Conservation (phyloP, 2,113 vertebrate genomes). For the Myotis davidii region DNA sequence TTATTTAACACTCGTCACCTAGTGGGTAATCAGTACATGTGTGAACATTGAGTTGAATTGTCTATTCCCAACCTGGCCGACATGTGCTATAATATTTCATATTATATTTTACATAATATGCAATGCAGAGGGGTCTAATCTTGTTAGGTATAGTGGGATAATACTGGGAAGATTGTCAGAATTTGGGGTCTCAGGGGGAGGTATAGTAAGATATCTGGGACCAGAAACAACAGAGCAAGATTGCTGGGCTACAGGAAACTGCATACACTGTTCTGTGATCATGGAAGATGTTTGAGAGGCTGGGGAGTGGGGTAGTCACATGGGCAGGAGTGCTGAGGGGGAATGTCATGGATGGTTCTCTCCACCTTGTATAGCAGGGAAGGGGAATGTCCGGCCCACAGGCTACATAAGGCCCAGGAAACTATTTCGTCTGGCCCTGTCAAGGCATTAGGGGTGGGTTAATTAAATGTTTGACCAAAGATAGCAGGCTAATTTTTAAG, state of each 20-base stretch:
- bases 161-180: background rate
- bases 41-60: background rate
- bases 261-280: background rate
- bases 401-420: too few relatives aligned
- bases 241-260: background rate
- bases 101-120: background rate
- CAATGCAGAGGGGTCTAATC: background rate
- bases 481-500: too few relatives aligned
- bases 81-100: background rate
- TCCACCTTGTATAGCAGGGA: background rate
- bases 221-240: background rate
- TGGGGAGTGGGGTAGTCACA: fast-evolving
- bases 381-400: too few relatives aligned
- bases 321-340: background rate
- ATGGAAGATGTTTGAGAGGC: background rate
- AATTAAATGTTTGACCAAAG: too few relatives aligned
- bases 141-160: background rate
- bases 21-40: background rate
- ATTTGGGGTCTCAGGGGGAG: background rate
- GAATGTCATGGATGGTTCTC: background rate
- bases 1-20: background rate
- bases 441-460: too few relatives aligned
- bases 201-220: background rate
- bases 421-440: too few relatives aligned
- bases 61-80: background rate